phyloP scores from a whole-genome alignment of 1,140 invertebrate genomes.

The Atopsyche davidsoni region DNA sequence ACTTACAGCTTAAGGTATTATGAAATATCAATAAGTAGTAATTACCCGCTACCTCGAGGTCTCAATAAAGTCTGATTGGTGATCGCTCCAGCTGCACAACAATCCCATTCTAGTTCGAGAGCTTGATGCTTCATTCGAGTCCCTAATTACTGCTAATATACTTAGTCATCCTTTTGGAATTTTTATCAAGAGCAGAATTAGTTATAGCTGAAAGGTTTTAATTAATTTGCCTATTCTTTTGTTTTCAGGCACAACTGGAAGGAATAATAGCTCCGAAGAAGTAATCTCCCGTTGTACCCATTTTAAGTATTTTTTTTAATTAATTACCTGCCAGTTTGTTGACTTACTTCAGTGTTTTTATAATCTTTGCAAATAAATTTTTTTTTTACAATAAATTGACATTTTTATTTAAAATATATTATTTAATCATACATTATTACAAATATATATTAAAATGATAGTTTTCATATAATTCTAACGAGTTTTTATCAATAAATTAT shows the following conservation, averaged over 20 bases:
- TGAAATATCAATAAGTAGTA: too few relatives aligned
- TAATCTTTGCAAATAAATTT: not conserved
- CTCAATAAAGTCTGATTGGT: too few relatives aligned
- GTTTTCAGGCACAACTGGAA: constrained; percentile 78
- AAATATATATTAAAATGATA: constrained; percentile 18
- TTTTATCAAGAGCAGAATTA: constrained; percentile 16
- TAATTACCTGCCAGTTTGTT: too few relatives aligned
- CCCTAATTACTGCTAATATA: constrained; percentile 1
- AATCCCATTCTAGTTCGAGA: constrained; percentile 1
- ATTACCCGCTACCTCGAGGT: too few relatives aligned
- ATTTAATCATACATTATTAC: constrained; percentile 18
- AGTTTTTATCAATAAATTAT: not conserved
- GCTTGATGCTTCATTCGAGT: constrained; percentile 9
- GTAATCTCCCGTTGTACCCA: constrained; percentile 42
- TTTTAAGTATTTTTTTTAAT: not conserved
- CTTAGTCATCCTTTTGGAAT: constrained; percentile 9
- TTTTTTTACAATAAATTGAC: not conserved
- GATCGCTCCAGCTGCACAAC: too few relatives aligned
- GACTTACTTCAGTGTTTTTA: too few relatives aligned
- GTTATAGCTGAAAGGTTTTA: not conserved
- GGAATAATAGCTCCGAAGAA: constrained; percentile 89
- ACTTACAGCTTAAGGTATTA: constrained; percentile 82
- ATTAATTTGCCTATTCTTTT: constrained; percentile 16
- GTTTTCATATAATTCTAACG: not conserved
- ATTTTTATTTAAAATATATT: constrained; percentile 25